A percentile compares a stretch with the other conserved stretches of the same genome.
phyloP scores from a whole-genome alignment of 2,797 vertebrate species.

The Saxicola maurus region DNA sequence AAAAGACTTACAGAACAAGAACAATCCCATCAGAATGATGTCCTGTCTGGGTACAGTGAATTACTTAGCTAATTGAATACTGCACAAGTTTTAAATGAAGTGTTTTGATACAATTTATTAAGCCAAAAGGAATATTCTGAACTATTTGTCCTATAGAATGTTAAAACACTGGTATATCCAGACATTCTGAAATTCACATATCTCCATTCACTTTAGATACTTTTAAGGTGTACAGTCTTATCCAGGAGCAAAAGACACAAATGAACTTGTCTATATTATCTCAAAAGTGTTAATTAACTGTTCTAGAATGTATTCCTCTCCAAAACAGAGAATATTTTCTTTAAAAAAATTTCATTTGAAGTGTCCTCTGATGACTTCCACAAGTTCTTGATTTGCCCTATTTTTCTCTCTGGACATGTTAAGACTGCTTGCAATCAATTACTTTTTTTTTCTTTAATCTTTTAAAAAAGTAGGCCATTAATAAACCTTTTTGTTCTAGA shows the following conservation, averaged over 20 bases:
- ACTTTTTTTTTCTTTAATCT: not conserved
- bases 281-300: not conserved
- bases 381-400: not conserved
- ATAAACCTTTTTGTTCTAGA: not conserved
- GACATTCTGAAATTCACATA: not conserved
- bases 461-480: not conserved
- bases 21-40: not conserved
- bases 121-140: not conserved
- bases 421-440: not conserved
- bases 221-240: not conserved
- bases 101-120: not conserved
- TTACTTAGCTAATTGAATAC: not conserved
- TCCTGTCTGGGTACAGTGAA: not conserved
- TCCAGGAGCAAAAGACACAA: not conserved
- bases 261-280: rapidly evolving
- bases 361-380: not conserved
- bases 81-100: not conserved
- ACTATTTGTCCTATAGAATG: not conserved
- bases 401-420: not conserved
- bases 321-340: not conserved
- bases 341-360: rapidly evolving
- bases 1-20: not conserved
- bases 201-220: rapidly evolving
- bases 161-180: not conserved
- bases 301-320: not conserved